Percentiles rank a stretch among this genome's conserved stretches.
phyloP scores from a whole-genome alignment of 2,888 invertebrate genomes.

The Limnephilus auricula region DNA sequence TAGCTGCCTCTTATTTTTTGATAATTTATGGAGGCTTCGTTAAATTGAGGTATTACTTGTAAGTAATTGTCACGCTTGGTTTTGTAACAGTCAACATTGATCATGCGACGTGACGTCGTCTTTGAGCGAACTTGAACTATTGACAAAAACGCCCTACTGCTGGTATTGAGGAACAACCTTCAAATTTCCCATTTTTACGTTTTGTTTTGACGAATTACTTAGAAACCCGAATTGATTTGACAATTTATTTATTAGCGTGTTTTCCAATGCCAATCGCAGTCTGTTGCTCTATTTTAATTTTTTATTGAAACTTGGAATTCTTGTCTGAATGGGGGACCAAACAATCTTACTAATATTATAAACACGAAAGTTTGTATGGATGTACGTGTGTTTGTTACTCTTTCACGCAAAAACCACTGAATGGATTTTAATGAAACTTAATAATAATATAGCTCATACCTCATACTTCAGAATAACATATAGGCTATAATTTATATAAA shows the following conservation, averaged over 20 bases:
- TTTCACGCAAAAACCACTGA: no score
- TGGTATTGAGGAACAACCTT: not conserved
- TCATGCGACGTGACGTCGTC: constrained; percentile 14
- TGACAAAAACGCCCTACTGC: not conserved
- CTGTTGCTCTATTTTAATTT: not conserved
- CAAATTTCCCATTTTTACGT: constrained; percentile 2
- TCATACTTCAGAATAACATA: no score
- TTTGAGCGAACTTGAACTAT: constrained; percentile 33
- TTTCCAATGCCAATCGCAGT: not conserved
- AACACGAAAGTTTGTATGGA: no score
- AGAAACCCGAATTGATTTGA: not conserved
- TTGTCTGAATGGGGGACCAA: not conserved
- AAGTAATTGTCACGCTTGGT: not conserved
- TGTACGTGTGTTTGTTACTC: no score
- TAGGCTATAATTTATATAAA: no score
- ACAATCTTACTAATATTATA: no score
- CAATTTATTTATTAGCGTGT: not conserved
- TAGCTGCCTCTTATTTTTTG: not conserved
- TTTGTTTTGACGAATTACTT: not conserved
- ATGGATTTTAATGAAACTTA: no score
- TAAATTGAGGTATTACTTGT: not conserved
- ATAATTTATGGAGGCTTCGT: not conserved
- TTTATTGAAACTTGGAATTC: not conserved
- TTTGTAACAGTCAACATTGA: not conserved
- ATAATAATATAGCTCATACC: no score